A percentile compares a stretch with the other conserved stretches of the same genome.
These are phyloP conservation scores for Percina caprodes DNA, from an alignment of 2,113 vertebrate species.

Conservation along the genomic window DNA sequence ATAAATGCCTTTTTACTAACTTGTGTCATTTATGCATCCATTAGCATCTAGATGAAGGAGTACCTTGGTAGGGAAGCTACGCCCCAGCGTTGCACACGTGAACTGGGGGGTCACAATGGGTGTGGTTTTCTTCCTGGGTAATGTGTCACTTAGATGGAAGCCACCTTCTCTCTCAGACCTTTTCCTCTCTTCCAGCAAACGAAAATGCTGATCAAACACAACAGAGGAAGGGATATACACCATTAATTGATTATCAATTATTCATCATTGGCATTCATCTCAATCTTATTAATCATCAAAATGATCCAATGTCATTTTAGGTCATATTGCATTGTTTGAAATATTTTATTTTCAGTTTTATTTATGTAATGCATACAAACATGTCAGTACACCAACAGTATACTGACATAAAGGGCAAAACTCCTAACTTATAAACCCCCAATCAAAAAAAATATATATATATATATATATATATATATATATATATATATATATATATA, in stretches of 20 bases:
- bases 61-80: slow-evolving; percentile 87
- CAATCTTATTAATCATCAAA: not conserved
- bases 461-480: no score
- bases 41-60: not conserved
- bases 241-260: not conserved
- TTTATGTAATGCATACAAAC: no score
- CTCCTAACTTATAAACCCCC: no score
- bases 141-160: slow-evolving; percentile 90
- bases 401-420: no score
- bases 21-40: not conserved
- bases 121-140: slow-evolving; percentile 90
- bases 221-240: not conserved
- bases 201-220: slow-evolving; percentile 89
- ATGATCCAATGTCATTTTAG: not conserved
- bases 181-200: slow-evolving; percentile 92
- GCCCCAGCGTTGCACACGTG: slow-evolving; percentile 90
- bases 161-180: slow-evolving; percentile 80
- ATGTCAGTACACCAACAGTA: no score
- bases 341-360: no score
- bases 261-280: not conserved
- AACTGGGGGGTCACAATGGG: slow-evolving; percentile 86
- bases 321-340: no score
- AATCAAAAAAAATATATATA: no score
- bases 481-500: no score
- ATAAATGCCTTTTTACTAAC: not conserved